Conservation (phyloP, 2,113 vertebrate species). For the Tragelaphus strepsiceros region DNA sequence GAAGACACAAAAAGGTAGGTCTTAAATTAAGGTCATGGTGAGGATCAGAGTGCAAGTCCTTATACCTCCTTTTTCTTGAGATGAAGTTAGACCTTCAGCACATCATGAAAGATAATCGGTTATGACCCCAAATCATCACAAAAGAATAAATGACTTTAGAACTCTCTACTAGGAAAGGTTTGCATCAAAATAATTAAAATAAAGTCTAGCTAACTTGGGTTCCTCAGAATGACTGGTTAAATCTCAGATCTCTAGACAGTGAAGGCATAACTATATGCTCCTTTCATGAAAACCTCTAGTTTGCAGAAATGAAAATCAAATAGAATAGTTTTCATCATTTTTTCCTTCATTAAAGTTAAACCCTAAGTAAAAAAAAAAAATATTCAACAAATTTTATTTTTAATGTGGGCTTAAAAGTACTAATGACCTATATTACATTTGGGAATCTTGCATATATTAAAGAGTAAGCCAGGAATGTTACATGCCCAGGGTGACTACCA, state of each 20-base stretch:
- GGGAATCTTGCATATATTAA: background rate
- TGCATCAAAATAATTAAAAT: background rate
- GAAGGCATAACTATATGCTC: background rate
- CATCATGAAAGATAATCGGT: background rate
- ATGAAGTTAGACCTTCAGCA: background rate
- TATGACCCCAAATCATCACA: background rate
- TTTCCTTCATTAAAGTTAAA: background rate
- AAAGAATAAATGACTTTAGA: background rate
- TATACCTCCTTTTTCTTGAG: background rate
- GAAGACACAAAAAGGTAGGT: background rate
- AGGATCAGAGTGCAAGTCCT: background rate
- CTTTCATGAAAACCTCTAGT: background rate
- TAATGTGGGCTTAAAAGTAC: background rate
- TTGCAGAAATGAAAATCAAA: background rate
- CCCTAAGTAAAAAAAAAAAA: background rate
- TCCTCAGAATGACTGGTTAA: background rate
- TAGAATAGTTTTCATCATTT: background rate
- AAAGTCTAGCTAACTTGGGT: background rate
- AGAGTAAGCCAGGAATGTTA: background rate
- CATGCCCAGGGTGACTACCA: background rate
- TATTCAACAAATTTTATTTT: background rate
- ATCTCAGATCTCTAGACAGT: background rate
- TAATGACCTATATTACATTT: background rate
- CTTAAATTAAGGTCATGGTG: background rate
- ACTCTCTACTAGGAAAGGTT: slow-evolving; percentile 9